A percentile compares a stretch with the other conserved stretches of the same genome.
phyloP scores from a whole-genome alignment of 2,797 vertebrate genomes.

The Myotis pilosus region DNA sequence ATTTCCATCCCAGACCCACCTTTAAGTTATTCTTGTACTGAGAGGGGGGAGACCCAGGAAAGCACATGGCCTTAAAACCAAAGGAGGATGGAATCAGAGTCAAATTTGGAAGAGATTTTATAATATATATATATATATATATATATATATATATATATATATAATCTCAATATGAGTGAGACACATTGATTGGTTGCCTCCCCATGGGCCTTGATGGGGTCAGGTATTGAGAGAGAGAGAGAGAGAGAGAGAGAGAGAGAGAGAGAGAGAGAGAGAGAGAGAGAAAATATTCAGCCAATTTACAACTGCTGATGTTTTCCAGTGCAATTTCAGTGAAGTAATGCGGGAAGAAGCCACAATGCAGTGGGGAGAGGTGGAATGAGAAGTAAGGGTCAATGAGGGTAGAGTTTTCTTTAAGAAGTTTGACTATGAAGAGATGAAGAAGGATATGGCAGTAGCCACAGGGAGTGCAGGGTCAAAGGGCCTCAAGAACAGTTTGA shows the following conservation, averaged over 20 bases:
- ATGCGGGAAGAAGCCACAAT: too few relatives aligned
- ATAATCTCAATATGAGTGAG: too few relatives aligned
- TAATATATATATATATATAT: not conserved
- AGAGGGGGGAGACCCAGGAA: not conserved
- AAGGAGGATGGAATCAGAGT: not conserved
- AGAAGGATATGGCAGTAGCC: not conserved
- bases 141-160: too few relatives aligned
- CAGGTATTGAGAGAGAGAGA: too few relatives aligned
- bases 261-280: too few relatives aligned
- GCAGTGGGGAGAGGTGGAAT: not conserved
- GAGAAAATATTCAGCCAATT: not conserved
- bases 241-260: too few relatives aligned
- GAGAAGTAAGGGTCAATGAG: not conserved
- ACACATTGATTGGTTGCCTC: too few relatives aligned
- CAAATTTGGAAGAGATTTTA: not conserved
- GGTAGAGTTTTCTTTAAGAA: not conserved
- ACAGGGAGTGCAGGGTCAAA: not conserved
- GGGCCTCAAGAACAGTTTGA: constrained; percentile 4
- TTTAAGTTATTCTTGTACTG: not conserved
- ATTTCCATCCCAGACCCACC: not conserved
- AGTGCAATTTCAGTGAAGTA: not conserved
- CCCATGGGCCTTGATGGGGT: too few relatives aligned
- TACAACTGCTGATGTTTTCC: not conserved
- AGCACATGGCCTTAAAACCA: not conserved
- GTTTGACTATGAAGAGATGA: constrained; percentile 11